phyloP scores from a whole-genome alignment of 2,797 vertebrate genomes.

The Phrynocephalus guinanensis region DNA sequence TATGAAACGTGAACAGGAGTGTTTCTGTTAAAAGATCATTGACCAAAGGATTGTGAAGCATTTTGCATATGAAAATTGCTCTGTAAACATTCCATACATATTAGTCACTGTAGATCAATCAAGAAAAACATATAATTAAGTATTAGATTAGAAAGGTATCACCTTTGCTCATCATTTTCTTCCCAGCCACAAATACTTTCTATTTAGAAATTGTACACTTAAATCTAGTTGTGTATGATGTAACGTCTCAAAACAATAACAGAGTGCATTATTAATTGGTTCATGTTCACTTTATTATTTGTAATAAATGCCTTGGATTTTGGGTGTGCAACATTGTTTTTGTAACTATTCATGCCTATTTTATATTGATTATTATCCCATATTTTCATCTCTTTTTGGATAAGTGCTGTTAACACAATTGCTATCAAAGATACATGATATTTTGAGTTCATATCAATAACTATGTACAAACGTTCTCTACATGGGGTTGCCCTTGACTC shows the following conservation, averaged over 20 bases:
- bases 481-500: no score
- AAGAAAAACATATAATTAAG: neutral
- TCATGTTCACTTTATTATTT: constrained; percentile 44
- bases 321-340: constrained; percentile 61
- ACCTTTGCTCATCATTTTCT: neutral
- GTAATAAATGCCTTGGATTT: constrained; percentile 35
- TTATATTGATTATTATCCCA: constrained; percentile 50
- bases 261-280: constrained; percentile 20
- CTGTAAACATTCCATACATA: neutral
- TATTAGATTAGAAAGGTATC: neutral
- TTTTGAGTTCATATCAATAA: neutral
- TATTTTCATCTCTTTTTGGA: constrained; percentile 46
- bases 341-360: constrained; percentile 60
- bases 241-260: neutral
- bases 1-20: neutral
- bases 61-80: neutral
- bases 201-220: neutral
- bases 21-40: neutral
- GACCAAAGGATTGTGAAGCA: neutral
- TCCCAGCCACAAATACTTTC: neutral
- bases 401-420: constrained; percentile 43
- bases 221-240: neutral
- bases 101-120: neutral
- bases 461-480: constrained; percentile 1
- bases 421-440: constrained; percentile 44